A percentile compares a stretch with the other conserved stretches of the same genome.
Conservation (phyloP, 2,888 invertebrate species). For the Drosophila mimica region DNA sequence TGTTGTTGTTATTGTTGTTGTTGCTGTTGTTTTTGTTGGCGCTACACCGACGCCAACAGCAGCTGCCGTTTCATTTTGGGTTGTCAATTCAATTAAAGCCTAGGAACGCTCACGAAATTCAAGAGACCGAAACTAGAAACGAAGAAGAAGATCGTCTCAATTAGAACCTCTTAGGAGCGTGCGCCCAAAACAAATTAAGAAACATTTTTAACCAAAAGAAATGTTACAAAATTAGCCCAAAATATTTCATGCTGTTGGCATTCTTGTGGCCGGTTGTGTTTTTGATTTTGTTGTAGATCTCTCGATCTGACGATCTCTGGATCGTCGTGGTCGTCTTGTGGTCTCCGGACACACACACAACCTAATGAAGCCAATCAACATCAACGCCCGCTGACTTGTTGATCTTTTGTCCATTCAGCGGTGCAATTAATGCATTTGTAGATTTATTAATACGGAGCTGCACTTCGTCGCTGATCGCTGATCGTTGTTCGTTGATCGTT, state of each 20-base stretch:
- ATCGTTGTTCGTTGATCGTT: constrained; percentile 58
- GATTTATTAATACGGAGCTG: constrained; percentile 70
- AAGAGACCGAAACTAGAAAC: constrained; percentile 12
- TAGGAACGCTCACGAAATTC: constrained; percentile 45
- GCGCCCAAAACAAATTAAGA: constrained; percentile 56
- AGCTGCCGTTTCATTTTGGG: constrained; percentile 68
- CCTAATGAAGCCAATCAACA: constrained; percentile 75
- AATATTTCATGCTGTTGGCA: constrained; percentile 37
- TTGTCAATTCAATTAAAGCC: constrained; percentile 77
- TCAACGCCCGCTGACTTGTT: constrained; percentile 78
- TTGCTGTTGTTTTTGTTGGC: constrained; percentile 22
- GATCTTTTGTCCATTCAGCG: constrained; percentile 71
- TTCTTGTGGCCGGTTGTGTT: constrained; percentile 19
- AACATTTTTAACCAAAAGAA: constrained; percentile 55
- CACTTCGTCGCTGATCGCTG: constrained; percentile 65
- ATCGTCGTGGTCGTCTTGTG: constrained; percentile 20
- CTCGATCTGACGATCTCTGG: constrained; percentile 12
- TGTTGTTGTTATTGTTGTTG: constrained; percentile 15
- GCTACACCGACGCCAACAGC: constrained; percentile 63
- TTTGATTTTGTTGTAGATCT: not conserved
- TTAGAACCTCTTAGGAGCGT: constrained; percentile 74
- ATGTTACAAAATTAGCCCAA: constrained; percentile 70
- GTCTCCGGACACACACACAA: constrained; percentile 10
- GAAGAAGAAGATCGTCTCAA: constrained; percentile 53
- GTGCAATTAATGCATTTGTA: constrained; percentile 76